Evolutionary conservation across 2,888 invertebrate species (phyloP).

Genomic region (Drosophila acutilabella): DNA sequence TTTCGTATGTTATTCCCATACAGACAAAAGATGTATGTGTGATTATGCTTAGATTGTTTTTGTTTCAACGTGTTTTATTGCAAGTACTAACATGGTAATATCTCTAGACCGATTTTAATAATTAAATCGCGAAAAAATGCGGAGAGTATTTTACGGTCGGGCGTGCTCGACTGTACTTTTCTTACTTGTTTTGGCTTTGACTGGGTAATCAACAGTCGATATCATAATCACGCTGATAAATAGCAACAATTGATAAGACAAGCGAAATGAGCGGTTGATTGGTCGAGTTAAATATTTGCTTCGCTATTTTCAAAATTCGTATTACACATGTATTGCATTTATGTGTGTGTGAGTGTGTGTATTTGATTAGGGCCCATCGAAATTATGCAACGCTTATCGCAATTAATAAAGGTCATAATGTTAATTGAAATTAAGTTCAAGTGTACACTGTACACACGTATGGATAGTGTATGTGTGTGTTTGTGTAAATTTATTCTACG

Average conservation of each 20-base stretch:
- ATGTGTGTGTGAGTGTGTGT: not conserved
- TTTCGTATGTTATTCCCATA: too few species aligned
- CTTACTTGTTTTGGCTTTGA: slow-evolving; percentile 1
- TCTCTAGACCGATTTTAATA: too few species aligned
- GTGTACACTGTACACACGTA: slow-evolving; percentile 9
- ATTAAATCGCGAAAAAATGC: too few species aligned
- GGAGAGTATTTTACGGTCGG: too few species aligned
- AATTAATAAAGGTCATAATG: slow-evolving; percentile 71
- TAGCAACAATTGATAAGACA: slow-evolving; percentile 47
- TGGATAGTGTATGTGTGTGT: not conserved
- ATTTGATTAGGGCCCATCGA: slow-evolving; percentile 13
- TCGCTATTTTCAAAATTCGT: slow-evolving; percentile 20
- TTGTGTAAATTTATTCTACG: not conserved
- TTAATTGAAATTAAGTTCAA: slow-evolving; percentile 63
- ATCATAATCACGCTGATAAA: slow-evolving; percentile 51
- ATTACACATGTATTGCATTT: slow-evolving; percentile 25
- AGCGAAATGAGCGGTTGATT: slow-evolving; percentile 33
- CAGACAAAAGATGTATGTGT: too few species aligned
- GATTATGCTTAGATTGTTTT: too few species aligned
- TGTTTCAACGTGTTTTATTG: too few species aligned
- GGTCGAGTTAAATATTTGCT: slow-evolving; percentile 5
- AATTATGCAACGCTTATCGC: slow-evolving; percentile 53
- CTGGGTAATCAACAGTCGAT: slow-evolving; percentile 43
- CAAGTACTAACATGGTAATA: too few species aligned
- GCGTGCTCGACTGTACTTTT: too few species aligned